Evolutionary conservation across 2,797 vertebrate genomes (phyloP).

Genomic region (Coracias cyanogaster): DNA sequence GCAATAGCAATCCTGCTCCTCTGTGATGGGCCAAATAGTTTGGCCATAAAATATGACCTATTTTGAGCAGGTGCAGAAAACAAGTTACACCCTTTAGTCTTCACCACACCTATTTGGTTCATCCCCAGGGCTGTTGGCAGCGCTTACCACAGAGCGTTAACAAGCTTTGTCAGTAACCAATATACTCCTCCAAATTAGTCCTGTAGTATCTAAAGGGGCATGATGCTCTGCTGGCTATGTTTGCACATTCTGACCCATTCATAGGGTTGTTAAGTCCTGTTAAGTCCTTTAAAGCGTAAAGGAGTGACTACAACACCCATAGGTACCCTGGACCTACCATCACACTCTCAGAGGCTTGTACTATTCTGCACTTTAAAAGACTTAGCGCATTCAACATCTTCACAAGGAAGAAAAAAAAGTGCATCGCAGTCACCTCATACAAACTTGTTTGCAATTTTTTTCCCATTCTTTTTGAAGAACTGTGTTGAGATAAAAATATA

Average conservation of each 20-base stretch:
- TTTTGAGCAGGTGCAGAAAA: background rate
- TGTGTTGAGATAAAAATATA: background rate
- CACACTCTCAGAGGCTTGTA: background rate
- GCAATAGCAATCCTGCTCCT: background rate
- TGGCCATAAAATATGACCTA: background rate
- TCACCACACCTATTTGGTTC: background rate
- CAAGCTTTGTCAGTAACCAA: rapidly evolving
- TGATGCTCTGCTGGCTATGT: background rate
- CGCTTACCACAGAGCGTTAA: rapidly evolving
- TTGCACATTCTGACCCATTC: background rate
- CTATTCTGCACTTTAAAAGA: background rate
- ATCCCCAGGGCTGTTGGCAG: rapidly evolving
- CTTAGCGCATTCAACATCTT: background rate
- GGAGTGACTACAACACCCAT: background rate
- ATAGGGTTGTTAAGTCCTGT: background rate
- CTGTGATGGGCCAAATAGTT: background rate
- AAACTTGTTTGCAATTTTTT: background rate
- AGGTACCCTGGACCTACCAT: background rate
- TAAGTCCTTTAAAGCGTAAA: background rate
- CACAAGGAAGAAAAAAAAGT: background rate
- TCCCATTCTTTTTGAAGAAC: background rate
- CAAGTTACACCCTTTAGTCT: background rate
- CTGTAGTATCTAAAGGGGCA: background rate
- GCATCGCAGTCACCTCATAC: background rate
- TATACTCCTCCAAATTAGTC: background rate